Evolutionary conservation across 2,888 invertebrate species (phyloP).

Genomic region (Trachelus stipa): DNA sequence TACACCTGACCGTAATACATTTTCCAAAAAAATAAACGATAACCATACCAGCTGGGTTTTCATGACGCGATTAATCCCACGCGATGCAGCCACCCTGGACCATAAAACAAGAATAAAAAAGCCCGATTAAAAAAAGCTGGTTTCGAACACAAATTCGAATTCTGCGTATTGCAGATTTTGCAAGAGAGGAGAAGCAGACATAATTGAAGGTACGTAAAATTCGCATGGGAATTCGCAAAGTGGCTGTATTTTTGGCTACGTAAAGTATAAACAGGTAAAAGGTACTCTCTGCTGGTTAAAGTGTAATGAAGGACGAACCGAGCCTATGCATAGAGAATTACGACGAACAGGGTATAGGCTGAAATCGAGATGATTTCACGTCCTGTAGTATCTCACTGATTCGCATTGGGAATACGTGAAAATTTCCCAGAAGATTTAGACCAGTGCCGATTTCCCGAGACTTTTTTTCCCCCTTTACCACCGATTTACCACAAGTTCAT

Average conservation of each 20-base stretch:
- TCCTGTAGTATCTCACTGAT: neutral
- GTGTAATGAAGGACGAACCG: neutral
- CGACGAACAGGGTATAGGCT: neutral
- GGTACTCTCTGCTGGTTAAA: neutral
- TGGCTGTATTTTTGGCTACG: neutral
- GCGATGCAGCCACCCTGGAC: neutral
- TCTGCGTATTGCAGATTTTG: neutral
- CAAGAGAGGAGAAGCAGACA: neutral
- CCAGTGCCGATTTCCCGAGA: neutral
- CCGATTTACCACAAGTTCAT: neutral
- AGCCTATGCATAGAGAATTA: neutral
- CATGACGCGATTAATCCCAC: neutral
- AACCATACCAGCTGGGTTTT: neutral
- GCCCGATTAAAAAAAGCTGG: constrained; percentile 39
- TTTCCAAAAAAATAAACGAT: too few relatives aligned
- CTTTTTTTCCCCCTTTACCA: neutral
- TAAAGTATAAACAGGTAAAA: neutral
- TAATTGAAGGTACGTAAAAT: neutral
- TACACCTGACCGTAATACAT: too few relatives aligned
- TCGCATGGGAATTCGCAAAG: neutral
- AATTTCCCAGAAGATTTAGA: neutral
- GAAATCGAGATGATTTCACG: neutral
- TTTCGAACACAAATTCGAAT: neutral
- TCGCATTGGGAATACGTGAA: neutral
- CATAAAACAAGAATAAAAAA: neutral